Evolutionary conservation across 2,888 invertebrate genomes (phyloP), one percentile per base, ranked within the genome.

Genomic region (Oconnorella tubifera): DNA sequence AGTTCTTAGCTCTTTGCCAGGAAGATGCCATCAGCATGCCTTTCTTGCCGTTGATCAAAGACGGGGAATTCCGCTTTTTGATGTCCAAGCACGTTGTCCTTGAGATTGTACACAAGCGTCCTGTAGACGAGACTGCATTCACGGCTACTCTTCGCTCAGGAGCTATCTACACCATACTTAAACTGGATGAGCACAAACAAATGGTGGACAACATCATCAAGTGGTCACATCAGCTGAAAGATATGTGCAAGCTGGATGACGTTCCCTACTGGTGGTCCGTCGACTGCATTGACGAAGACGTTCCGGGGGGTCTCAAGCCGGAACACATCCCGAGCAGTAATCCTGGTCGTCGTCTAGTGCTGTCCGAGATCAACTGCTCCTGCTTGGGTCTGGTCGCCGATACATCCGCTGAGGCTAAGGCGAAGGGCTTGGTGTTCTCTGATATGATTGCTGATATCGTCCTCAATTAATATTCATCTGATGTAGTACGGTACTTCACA

Each of bases 11-110:
- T 28, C 56, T 68, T 33, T 66, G 62, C 31, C 62, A 63, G 55
- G 68, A 66, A 51, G 68, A 68, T 29, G 68, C 68, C 57, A 68
- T 68, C 66, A 68, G 68, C 59, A 68, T 68, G 68, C 66, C 68
- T 23, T 68, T 68, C 64, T 62, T 68, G 59, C 68, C 68, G 28
- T 61, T 68, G 33, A 68, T 66, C 62, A 68, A 68, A 33, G 66
- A 66, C 56, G 66, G 66, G 48, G 66, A 66, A 48, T 66, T 66
- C 51, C 66, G 66, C 53, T 68, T 68, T 64, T 56, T 68, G 4
- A 40, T 68, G 58, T 62, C 62, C 58, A 66, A 64, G 49, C 63
- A 66, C 58, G 48, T 64, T 62, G 56, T 68, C 31, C 51, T 68
- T 25, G 68, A 68, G 59, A 59, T 68, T 23, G 68, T 68, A 28